Evolutionary conservation across 1,140 invertebrate species (phyloP).

Genomic region (Sarcophaga peregrina): DNA sequence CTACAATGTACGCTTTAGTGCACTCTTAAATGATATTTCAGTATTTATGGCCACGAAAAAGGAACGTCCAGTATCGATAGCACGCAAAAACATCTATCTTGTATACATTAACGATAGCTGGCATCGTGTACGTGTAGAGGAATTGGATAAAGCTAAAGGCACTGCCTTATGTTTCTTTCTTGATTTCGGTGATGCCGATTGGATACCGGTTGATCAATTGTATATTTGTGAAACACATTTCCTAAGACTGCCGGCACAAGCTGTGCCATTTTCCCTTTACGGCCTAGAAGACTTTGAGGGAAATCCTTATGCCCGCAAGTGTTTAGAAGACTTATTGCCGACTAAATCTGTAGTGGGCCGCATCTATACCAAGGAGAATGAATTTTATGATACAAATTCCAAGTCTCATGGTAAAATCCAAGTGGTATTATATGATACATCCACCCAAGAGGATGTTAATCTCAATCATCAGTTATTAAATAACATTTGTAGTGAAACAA

Average conservation of each 20-base stretch:
- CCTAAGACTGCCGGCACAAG: slow-evolving; percentile 57
- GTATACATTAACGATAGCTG: slow-evolving; percentile 58
- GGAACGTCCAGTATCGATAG: slow-evolving; percentile 42
- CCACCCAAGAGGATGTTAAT: slow-evolving; percentile 60
- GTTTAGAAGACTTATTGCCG: slow-evolving; percentile 52
- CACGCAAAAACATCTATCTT: slow-evolving; percentile 53
- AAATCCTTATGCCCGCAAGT: slow-evolving; percentile 56
- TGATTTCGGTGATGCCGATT: slow-evolving; percentile 60
- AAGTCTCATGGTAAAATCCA: slow-evolving; percentile 54
- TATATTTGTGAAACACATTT: slow-evolving; percentile 54
- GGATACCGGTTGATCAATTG: slow-evolving; percentile 51
- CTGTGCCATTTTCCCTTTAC: slow-evolving; percentile 60
- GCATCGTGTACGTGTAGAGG: slow-evolving; percentile 60
- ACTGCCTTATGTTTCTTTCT: slow-evolving; percentile 60
- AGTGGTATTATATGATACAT: slow-evolving; percentile 62
- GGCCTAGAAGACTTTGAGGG: slow-evolving; percentile 64
- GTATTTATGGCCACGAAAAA: slow-evolving; percentile 51
- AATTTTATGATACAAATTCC: slow-evolving; percentile 49
- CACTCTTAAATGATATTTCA: slow-evolving; percentile 56
- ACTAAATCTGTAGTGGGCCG: slow-evolving; percentile 59
- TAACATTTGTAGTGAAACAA: slow-evolving; percentile 54
- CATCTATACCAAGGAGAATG: slow-evolving; percentile 55
- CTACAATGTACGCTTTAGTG: slow-evolving; percentile 56
- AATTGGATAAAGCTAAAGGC: slow-evolving; percentile 49
- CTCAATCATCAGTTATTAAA: slow-evolving; percentile 58